phyloP scores from a whole-genome alignment of 2,113 vertebrate species.

The Tetrax tetrax region DNA sequence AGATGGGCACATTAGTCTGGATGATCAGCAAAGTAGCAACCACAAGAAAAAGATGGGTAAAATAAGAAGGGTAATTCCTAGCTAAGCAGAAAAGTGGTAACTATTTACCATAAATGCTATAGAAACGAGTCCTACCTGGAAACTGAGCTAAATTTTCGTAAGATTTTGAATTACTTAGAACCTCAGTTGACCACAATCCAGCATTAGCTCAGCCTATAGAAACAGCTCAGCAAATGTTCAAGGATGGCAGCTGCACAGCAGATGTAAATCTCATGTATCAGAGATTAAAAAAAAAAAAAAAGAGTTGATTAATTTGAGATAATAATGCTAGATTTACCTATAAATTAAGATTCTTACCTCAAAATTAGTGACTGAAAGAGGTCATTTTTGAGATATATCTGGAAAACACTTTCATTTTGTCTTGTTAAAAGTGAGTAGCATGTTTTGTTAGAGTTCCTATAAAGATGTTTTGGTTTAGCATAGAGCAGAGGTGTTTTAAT shows the following conservation, averaged over 20 bases:
- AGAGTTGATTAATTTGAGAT: background rate
- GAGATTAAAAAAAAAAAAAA: background rate
- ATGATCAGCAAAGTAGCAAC: background rate
- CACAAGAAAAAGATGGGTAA: background rate
- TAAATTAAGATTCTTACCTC: background rate
- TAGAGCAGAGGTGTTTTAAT: background rate
- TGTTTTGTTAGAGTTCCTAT: background rate
- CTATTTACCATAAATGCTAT: background rate
- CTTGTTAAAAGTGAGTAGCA: background rate
- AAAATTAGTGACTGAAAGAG: background rate
- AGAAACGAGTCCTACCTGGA: background rate
- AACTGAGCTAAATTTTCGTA: background rate
- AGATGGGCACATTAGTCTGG: accelerated
- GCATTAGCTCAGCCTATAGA: background rate
- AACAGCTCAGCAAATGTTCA: background rate
- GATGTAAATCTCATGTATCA: background rate
- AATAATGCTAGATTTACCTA: background rate
- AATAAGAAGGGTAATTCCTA: background rate
- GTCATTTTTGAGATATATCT: background rate
- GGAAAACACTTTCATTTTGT: background rate
- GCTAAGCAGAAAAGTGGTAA: background rate
- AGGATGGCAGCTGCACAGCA: background rate
- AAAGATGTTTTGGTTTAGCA: background rate
- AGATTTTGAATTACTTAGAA: background rate
- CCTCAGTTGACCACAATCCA: background rate